These are phyloP conservation scores for Bambusicola thoracicus DNA, from an alignment of 2,113 vertebrate species.

Conservation along the genomic window DNA sequence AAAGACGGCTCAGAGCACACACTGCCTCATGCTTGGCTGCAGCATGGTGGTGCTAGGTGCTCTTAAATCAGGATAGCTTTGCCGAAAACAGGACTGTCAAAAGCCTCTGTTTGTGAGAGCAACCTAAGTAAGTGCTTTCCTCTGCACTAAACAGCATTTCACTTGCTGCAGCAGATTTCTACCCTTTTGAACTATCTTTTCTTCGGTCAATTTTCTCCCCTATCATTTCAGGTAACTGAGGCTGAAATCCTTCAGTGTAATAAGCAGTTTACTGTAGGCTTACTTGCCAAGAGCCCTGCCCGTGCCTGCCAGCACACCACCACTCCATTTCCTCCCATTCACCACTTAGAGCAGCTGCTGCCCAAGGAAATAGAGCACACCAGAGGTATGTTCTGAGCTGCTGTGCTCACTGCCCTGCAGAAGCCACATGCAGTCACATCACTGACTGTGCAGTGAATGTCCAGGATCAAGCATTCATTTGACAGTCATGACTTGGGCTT, in stretches of 20 bases:
- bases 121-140: background rate
- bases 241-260: background rate
- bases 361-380: background rate
- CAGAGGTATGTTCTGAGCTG: rapidly evolving
- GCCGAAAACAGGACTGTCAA: background rate
- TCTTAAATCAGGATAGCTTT: background rate
- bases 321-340: background rate
- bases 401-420: background rate
- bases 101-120: background rate
- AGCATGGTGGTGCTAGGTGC: background rate
- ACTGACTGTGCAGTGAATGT: background rate
- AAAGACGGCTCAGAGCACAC: background rate
- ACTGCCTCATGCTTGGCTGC: background rate
- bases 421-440: background rate
- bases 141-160: background rate
- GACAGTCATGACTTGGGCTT: rapidly evolving
- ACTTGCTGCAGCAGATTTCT: background rate
- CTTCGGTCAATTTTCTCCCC: background rate
- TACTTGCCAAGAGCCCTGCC: background rate
- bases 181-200: background rate
- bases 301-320: rapidly evolving
- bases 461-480: background rate
- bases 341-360: background rate
- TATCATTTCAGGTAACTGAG: background rate
- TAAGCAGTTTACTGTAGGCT: background rate